Evolutionary conservation across 2,113 vertebrate species (phyloP).

Genomic region (Actenoides hombroni): DNA sequence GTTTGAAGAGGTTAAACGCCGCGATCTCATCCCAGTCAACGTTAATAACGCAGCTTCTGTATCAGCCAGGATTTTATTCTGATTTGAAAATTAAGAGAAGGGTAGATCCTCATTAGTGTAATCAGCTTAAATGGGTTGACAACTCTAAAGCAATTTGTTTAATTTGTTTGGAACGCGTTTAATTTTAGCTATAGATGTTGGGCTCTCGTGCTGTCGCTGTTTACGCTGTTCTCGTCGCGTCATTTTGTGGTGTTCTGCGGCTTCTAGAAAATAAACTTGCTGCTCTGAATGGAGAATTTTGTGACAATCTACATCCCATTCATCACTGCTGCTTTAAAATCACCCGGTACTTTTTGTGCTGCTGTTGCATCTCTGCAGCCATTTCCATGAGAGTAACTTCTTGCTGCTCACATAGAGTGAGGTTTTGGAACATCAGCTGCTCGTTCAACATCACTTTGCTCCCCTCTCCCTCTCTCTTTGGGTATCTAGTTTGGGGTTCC

Average conservation of each 20-base stretch:
- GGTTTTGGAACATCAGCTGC: not conserved
- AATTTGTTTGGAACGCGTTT: constrained; percentile 58
- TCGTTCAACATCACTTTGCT: not conserved
- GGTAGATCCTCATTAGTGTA: constrained; percentile 57
- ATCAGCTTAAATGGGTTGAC: constrained; percentile 58
- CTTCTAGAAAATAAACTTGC: constrained; percentile 46
- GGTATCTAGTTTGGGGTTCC: not conserved
- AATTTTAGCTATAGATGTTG: constrained; percentile 45
- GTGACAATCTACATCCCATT: not conserved
- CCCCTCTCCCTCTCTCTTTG: not conserved
- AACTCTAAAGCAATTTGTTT: constrained; percentile 57
- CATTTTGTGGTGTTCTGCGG: constrained; percentile 14
- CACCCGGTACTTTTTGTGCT: not conserved
- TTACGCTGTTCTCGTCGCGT: not conserved
- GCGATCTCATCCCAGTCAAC: not conserved
- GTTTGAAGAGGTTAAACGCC: not conserved
- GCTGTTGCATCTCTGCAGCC: not conserved
- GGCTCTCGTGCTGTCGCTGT: not conserved
- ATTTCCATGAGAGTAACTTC: not conserved
- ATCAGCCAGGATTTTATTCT: not conserved
- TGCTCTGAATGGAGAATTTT: not conserved
- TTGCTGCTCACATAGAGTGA: rapidly evolving
- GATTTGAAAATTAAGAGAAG: constrained; percentile 36
- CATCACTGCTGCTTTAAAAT: not conserved
- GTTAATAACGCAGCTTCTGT: not conserved